Evolutionary conservation across 1,140 invertebrate genomes (phyloP), one percentile per base, ranked within the genome.

Genomic region (Magallana gigas): DNA sequence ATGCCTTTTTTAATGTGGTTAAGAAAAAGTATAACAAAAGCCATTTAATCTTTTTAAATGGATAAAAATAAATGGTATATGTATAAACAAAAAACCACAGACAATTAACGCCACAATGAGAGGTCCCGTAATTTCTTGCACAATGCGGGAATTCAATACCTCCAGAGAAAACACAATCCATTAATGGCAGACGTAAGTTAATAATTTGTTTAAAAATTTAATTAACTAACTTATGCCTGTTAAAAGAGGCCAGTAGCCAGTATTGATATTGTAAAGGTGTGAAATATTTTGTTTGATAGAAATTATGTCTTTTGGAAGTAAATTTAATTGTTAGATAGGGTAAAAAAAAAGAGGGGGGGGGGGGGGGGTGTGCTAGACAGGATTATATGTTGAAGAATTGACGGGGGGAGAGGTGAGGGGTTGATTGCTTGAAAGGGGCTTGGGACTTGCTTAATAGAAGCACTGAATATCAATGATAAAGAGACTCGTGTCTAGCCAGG

Each of bases 211-310:
- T 29, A 29, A 76, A 29, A 29, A 76, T 76, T 29, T 14, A 29
- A 76, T 76, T 23, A 76, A 76, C 14, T 23, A 76, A 76, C 14
- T 76, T 76, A 36, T 76, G 68, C 68, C 68, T 76, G 36, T 48
- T 48, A 48, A 48, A 48, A 48, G 36, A 48, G 36, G 36, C 36
- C 36, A 48, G 36, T 48, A 48, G 23, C 23, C 23, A 23, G 23
- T 23, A 23, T 23, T 23, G 23, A 48, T 48, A 48, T 4, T 48
- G 1, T 48, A 48, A 48, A 48, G 36, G 36, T 48, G 1, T 48
- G 36, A 48, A 48, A 48, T 48, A 48, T 48, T 48, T 48, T 48
- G 36, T 48, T 1, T 48, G 36, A 48, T 48, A 48, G 36, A 48
- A 48, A 48, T 48, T 48, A 23, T 23, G 36, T 48, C 36, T 48